Evolutionary conservation across 1,140 invertebrate genomes (phyloP), one percentile per base, ranked within the genome.

Genomic region (Heliconius eleuchia): DNA sequence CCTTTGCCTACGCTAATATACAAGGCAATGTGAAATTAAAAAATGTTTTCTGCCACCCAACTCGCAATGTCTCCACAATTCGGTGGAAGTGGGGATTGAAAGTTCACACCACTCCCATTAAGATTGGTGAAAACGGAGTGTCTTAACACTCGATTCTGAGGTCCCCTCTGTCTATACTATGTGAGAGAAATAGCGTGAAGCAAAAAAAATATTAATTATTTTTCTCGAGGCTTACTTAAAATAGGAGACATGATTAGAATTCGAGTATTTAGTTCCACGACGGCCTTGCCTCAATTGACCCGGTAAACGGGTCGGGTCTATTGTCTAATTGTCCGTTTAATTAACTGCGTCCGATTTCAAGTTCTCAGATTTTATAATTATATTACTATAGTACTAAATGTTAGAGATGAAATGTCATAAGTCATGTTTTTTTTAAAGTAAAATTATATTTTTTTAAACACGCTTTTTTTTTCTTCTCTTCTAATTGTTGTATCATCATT

Each of bases 271-370:
- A 76, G 60, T 76, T 71, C 74, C 60, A 66, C 74, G 8, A 42
- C 42, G 78, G 50, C 78, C 78, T 79, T 79, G 73, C 46, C 42
- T 57, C 70, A 79, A 79, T 79, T 79, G 78, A 79, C 73, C 78
- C 34, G 50, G 27, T 74, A 66, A 66, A n/a, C 11, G 27, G 37
- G 76, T 37, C 73, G 19, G 8, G 13, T 71, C 60, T 76, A 70
- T 76, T 76, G 60, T 71, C 42, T 42, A 37, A 75, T 19, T 76
- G 34, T 71, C n/a, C 9, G 30, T 23, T 37, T 76, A 76, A 76
- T 76, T 76, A 76, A 23, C 30, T 37, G 50, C n/a, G 39, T 74
- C 73, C 55, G 27, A 71, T 76, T 76, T 70, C 42, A 70, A 23
- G 60, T 30, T 66, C 60, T 66, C 60, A 66, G 60, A 66, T 66